These are phyloP conservation scores for Euzophera pinguis DNA, from an alignment of 2,888 invertebrate genomes.

Conservation along the genomic window DNA sequence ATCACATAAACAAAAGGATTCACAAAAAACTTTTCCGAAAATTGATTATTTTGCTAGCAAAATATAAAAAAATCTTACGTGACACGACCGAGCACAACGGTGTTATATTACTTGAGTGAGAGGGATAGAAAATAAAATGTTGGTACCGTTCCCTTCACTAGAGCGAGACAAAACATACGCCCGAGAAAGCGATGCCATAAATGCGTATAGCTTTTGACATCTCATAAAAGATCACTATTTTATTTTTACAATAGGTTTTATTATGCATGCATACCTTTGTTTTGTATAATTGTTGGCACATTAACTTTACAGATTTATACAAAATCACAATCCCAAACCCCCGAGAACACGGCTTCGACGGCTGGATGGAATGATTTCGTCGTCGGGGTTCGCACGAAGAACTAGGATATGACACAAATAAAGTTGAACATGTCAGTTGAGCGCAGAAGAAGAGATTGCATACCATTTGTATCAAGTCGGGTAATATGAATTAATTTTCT, in stretches of 20 bases:
- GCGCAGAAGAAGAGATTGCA: slow-evolving; percentile 33
- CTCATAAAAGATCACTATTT: too few species aligned
- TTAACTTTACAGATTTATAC: slow-evolving; percentile 67
- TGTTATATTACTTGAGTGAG: slow-evolving; percentile 78
- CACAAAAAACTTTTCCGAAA: slow-evolving; percentile 48
- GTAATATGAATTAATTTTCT: slow-evolving; percentile 64
- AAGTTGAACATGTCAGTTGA: slow-evolving; percentile 40
- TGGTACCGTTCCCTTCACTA: slow-evolving; percentile 56
- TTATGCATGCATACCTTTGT: slow-evolving; percentile 62
- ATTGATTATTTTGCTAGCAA: slow-evolving; percentile 54
- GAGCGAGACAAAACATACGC: slow-evolving; percentile 66
- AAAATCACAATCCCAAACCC: slow-evolving; percentile 76
- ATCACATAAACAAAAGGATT: slow-evolving; percentile 40
- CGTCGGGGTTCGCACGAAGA: slow-evolving; percentile 75
- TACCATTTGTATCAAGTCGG: slow-evolving; percentile 50
- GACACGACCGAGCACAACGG: slow-evolving; percentile 80
- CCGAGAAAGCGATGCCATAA: slow-evolving; percentile 79
- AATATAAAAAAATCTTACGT: slow-evolving; percentile 78
- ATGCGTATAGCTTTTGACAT: slow-evolving; percentile 66
- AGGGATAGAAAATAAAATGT: slow-evolving; percentile 65
- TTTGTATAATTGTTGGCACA: slow-evolving; percentile 76
- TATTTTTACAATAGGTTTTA: slow-evolving; percentile 39
- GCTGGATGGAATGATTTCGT: slow-evolving; percentile 80
- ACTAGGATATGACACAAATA: slow-evolving; percentile 51
- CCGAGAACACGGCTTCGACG: slow-evolving; percentile 78